Evolutionary conservation across 1,140 invertebrate genomes (phyloP).

Genomic region (Diuraphis noxia): DNA sequence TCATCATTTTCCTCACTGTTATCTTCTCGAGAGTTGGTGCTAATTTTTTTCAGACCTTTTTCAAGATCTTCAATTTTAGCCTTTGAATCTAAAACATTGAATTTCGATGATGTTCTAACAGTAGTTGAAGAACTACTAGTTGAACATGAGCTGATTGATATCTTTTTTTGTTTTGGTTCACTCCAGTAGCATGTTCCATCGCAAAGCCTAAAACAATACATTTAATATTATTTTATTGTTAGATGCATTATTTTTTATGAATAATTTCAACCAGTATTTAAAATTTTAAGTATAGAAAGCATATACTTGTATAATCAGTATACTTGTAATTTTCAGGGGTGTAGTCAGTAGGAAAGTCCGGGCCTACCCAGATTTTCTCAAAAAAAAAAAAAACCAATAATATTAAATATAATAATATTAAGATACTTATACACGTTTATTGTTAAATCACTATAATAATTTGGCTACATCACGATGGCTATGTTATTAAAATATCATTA

Average conservation of each 20-base stretch:
- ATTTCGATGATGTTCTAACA: not conserved
- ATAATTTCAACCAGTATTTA: not conserved
- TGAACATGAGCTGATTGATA: not conserved
- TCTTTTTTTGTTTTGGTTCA: not conserved
- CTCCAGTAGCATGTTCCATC: constrained; percentile 34
- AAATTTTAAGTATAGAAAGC: not conserved
- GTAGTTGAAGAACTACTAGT: not conserved
- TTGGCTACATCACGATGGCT: too few relatives aligned
- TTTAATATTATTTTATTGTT: not conserved
- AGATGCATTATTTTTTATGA: not conserved
- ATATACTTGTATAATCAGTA: too few relatives aligned
- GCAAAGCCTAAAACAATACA: constrained; percentile 36
- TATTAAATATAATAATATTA: too few relatives aligned
- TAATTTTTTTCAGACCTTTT: not conserved
- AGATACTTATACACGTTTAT: too few relatives aligned
- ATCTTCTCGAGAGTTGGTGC: not conserved
- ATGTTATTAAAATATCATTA: too few relatives aligned
- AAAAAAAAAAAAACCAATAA: too few relatives aligned
- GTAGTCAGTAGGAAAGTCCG: too few relatives aligned
- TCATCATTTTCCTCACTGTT: not conserved
- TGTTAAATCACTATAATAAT: too few relatives aligned
- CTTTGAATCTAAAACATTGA: not conserved
- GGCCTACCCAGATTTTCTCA: too few relatives aligned
- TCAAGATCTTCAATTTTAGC: not conserved
- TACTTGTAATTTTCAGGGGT: too few relatives aligned